Evolutionary conservation across 2,113 vertebrate species (phyloP).

Genomic region (Sula dactylatra): DNA sequence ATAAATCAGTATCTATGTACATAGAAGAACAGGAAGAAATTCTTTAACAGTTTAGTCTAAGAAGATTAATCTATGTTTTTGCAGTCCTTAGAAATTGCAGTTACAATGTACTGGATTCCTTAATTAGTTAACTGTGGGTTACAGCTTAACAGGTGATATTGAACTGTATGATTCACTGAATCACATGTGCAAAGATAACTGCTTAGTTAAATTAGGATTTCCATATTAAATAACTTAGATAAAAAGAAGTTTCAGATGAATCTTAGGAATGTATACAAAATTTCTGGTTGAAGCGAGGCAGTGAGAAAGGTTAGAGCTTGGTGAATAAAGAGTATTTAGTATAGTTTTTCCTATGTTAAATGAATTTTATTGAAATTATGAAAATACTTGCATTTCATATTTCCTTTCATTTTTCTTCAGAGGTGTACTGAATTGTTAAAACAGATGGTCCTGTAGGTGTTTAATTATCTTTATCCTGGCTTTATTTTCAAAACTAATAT

Average conservation of each 20-base stretch:
- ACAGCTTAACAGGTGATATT: constrained; percentile 13
- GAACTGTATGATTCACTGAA: neutral
- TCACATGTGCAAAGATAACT: constrained; percentile 4
- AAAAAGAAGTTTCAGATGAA: neutral
- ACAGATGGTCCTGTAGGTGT: neutral
- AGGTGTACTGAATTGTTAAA: neutral
- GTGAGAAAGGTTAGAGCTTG: neutral
- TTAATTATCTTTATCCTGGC: neutral
- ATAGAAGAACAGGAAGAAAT: neutral
- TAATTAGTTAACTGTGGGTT: neutral
- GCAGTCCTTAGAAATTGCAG: neutral
- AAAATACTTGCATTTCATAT: neutral
- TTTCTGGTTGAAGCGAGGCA: neutral
- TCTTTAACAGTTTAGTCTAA: neutral
- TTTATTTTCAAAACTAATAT: neutral
- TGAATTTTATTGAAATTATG: neutral
- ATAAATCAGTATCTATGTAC: neutral
- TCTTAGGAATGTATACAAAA: neutral
- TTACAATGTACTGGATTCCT: neutral
- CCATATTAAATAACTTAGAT: neutral
- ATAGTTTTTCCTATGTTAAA: neutral
- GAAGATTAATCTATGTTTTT: neutral
- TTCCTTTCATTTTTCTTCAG: neutral
- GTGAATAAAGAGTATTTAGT: neutral
- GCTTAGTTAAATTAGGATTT: neutral